Base-by-base conservation (phyloP, 2,797 vertebrate genomes). In the Eurystomus glaucurus region DNA sequence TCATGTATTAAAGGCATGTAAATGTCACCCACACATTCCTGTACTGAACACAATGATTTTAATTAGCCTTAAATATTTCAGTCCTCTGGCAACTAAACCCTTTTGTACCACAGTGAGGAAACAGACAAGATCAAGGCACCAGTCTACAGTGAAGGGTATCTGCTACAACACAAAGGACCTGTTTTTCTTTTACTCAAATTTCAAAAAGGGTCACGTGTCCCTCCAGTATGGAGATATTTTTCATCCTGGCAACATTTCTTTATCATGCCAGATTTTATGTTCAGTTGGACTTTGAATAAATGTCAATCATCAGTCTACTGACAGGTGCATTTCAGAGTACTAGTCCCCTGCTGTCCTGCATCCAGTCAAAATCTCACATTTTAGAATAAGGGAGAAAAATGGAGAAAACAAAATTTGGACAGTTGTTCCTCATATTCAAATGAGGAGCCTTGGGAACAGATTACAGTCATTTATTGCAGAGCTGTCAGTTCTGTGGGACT, bases 11-110 rank as follows among this genome's bases (percentile, higher is more conserved):
- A 88, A 93, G 70, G 26, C 86, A 66, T 92, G 78, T 93, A 94
- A 95, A 94, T 97, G 97, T 95, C 96, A 97, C 94, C 92, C 92
- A 96, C 97, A 92, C 75, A 57, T 82, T 94, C 64, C 12, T 76
- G 18, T 95, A 60, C 91, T 60, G 86, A 97, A 93, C 89, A 93
- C 96, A 96, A 77, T 95, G 51, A 92, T 64, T 97, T 96, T 80
- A 94, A 96, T 95, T 91, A 95, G 86, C 83, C 84, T 94, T 87
- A 97, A 95, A 95, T 95, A 95, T 95, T 94, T 94, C 91, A 97
- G 55, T 97, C 60, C 46, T 93, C 55, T 85, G 74, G 74, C 80
- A 93, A 43, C 81, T 79, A 87, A 95, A 66, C 6, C 25, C 43
- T 96, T 96, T 91, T 86, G 51, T 83, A 82, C 39, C 64, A 78